These are phyloP conservation scores for Elmis aenea DNA, from an alignment of 2,888 invertebrate species.

Conservation along the genomic window DNA sequence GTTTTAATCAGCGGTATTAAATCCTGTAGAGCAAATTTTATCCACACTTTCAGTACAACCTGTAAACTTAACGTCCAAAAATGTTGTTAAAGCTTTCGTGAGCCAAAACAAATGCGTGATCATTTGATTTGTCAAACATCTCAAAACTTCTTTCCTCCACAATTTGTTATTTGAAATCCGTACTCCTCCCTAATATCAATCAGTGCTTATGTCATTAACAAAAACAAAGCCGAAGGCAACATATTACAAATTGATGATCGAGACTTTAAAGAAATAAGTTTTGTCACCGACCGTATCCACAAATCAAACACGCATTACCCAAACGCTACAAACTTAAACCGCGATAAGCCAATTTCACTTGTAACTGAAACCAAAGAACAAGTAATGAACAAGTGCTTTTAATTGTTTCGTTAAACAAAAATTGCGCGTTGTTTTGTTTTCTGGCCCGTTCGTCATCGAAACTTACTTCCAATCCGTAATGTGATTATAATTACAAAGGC, in stretches of 20 bases:
- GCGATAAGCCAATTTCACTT: too few species aligned
- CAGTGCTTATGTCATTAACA: conserved; percentile 43
- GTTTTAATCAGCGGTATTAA: too few species aligned
- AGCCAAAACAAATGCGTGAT: too few species aligned
- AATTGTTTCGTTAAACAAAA: too few species aligned
- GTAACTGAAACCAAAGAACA: too few species aligned
- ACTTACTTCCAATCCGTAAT: conserved; percentile 35
- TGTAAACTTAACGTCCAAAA: too few species aligned
- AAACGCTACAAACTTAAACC: too few species aligned
- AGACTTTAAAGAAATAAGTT: conserved; percentile 28
- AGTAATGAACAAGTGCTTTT: too few species aligned
- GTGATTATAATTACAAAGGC: conserved; percentile 45
- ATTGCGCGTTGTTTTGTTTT: not conserved
- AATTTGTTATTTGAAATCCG: conserved; percentile 41
- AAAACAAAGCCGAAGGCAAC: conserved; percentile 41
- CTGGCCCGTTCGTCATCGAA: conserved; percentile 8
- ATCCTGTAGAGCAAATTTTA: too few species aligned
- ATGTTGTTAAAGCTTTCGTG: too few species aligned
- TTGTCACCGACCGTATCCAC: conserved; percentile 13
- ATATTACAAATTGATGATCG: conserved; percentile 37
- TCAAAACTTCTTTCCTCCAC: conserved; percentile 33
- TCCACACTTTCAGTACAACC: too few species aligned
- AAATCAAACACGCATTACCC: not conserved
- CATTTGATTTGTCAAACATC: too few species aligned
- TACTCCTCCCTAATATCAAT: conserved; percentile 43